Evolutionary conservation across 2,797 vertebrate genomes (phyloP).

Genomic region (Neosilurus hyrtlii): DNA sequence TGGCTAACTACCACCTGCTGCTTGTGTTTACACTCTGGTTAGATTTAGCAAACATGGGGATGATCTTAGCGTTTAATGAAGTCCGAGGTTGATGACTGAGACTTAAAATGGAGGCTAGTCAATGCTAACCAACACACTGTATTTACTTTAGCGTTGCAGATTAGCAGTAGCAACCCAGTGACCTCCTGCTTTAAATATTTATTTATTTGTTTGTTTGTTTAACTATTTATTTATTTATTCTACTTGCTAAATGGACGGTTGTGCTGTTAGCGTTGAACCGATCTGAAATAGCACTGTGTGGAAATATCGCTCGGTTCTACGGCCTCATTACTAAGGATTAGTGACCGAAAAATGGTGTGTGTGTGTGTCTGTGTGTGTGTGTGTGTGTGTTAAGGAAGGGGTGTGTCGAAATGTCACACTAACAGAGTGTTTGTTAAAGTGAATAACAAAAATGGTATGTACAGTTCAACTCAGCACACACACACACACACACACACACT

Average conservation of each 20-base stretch:
- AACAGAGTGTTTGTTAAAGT: not conserved
- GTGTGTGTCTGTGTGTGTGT: not conserved
- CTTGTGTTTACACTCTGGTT: not conserved
- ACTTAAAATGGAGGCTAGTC: not conserved
- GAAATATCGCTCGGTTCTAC: not conserved
- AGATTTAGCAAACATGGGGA: not conserved
- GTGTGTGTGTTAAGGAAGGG: not conserved
- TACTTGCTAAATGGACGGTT: not conserved
- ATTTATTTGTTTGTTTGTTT: too few relatives aligned
- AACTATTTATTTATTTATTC: conserved; percentile 2
- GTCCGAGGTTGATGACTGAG: not conserved
- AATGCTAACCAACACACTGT: not conserved
- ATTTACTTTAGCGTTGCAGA: too few relatives aligned
- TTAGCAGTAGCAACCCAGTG: too few relatives aligned
- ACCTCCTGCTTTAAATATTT: too few relatives aligned
- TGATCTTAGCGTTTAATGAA: not conserved
- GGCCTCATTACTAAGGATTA: conserved; percentile 85
- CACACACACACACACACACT: not conserved
- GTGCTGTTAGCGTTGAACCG: not conserved
- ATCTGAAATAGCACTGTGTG: not conserved
- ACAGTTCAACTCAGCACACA: not conserved
- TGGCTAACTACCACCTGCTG: not conserved
- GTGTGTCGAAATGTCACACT: not conserved
- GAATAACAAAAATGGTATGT: not conserved
- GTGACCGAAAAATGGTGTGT: conserved; percentile 54